These are phyloP conservation scores for Gasterosteus aculeatus DNA, from an alignment of 2,113 vertebrate species.

Conservation along the genomic window DNA sequence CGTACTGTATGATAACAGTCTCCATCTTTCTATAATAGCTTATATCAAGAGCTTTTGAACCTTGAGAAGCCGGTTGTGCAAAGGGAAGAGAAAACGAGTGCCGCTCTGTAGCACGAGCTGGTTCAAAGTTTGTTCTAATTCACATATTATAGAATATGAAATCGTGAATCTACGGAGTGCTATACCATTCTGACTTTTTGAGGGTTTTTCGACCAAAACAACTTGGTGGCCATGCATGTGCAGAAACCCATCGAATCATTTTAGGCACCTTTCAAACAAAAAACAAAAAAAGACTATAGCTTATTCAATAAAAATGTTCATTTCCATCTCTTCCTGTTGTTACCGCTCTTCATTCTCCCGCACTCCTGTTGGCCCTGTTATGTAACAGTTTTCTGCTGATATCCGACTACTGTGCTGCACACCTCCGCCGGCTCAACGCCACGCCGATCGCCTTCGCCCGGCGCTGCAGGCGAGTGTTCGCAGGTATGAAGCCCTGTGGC, in stretches of 20 bases:
- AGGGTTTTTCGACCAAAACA: slow-evolving; percentile 8
- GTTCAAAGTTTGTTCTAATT: slow-evolving; percentile 23
- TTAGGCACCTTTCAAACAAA: slow-evolving; percentile 60
- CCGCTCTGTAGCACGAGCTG: slow-evolving; percentile 59
- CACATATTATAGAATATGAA: slow-evolving; percentile 17
- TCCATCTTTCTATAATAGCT: slow-evolving; percentile 58
- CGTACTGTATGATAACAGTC: slow-evolving; percentile 56
- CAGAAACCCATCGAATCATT: slow-evolving; percentile 31
- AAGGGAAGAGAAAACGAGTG: slow-evolving; percentile 32
- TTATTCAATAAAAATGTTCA: slow-evolving; percentile 51
- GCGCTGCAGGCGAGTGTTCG: slow-evolving; percentile 18
- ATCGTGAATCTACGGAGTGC: slow-evolving; percentile 7
- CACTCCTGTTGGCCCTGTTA: slow-evolving; percentile 9
- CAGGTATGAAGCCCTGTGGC: slow-evolving; percentile 13
- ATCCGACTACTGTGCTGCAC: slow-evolving; percentile 28
- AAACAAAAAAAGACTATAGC: slow-evolving; percentile 40
- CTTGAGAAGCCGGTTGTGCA: slow-evolving; percentile 55
- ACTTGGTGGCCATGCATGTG: slow-evolving; percentile 1
- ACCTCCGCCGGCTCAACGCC: slow-evolving; percentile 12
- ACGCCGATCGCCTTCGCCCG: slow-evolving; percentile 20
- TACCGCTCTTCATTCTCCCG: background rate
- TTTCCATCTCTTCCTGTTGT: background rate
- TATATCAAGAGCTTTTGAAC: slow-evolving; percentile 53
- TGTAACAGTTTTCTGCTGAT: slow-evolving; percentile 35
- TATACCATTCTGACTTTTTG: slow-evolving; percentile 1